Evolutionary conservation across 2,888 invertebrate species (phyloP).

Genomic region (Deilephila porcellus): DNA sequence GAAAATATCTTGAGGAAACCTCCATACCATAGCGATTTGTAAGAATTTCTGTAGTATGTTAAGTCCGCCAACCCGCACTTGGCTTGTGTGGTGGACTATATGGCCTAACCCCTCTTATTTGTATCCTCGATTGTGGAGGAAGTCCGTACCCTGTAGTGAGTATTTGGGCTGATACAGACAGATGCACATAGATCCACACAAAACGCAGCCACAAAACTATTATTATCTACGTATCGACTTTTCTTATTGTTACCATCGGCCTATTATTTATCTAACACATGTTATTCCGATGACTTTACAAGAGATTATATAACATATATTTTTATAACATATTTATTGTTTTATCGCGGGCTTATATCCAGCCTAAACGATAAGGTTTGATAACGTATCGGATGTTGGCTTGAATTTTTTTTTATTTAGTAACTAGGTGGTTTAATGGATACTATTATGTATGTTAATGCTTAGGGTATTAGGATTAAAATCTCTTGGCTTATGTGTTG

Average conservation of each 20-base stretch:
- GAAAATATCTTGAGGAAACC: too few relatives aligned
- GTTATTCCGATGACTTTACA: neutral
- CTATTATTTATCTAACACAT: neutral
- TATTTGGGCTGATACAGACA: neutral
- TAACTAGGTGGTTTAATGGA: neutral
- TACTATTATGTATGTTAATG: neutral
- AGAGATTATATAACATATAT: slow-evolving; percentile 1
- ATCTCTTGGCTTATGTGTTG: neutral
- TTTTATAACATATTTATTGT: neutral
- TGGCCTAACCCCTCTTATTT: neutral
- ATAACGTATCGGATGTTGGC: neutral
- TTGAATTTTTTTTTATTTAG: neutral
- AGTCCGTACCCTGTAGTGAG: neutral
- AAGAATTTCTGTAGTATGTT: neutral
- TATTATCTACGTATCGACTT: neutral
- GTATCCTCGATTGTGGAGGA: too few relatives aligned
- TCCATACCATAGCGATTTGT: neutral
- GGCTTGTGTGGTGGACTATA: neutral
- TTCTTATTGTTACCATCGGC: neutral
- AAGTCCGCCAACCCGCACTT: neutral
- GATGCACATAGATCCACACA: too few relatives aligned
- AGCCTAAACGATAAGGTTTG: neutral
- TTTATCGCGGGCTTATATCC: slow-evolving; percentile 1
- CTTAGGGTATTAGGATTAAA: neutral
- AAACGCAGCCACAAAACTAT: too few relatives aligned